Conservation (phyloP, 2,888 invertebrate species). For the Miltochrista miniata region DNA sequence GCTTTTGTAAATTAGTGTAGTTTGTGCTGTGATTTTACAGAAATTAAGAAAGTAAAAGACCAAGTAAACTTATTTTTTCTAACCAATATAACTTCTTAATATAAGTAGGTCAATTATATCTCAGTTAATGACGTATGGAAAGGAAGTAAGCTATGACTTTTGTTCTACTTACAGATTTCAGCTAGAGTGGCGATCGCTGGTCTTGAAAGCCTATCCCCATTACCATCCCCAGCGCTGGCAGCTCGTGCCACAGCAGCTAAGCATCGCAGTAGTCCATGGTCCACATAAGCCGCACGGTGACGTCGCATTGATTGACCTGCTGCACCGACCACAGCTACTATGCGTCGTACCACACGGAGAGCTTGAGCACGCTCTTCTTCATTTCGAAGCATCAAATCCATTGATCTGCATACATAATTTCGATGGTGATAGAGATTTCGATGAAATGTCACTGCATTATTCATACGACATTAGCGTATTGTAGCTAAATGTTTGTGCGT, state of each 20-base stretch:
- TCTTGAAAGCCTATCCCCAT: conserved; percentile 91
- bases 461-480: too few relatives aligned
- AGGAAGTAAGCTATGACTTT: too few relatives aligned
- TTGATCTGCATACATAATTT: conserved; percentile 85
- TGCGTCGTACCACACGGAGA: conserved; percentile 89
- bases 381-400: conserved; percentile 95
- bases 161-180: conserved; percentile 88
- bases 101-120: too few relatives aligned
- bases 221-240: conserved; percentile 88
- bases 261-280: conserved; percentile 90
- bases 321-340: conserved; percentile 71
- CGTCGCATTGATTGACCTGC: conserved; percentile 86
- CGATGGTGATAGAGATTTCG: too few relatives aligned
- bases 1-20: too few relatives aligned
- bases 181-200: conserved; percentile 94
- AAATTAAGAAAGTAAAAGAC: too few relatives aligned
- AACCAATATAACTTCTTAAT: too few relatives aligned
- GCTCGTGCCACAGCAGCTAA: conserved; percentile 91
- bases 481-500: too few relatives aligned
- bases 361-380: conserved; percentile 97
- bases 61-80: too few relatives aligned
- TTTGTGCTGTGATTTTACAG: too few relatives aligned
- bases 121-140: too few relatives aligned
- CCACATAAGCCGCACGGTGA: conserved; percentile 88
- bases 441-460: too few relatives aligned